A percentile compares a stretch with the other conserved stretches of the same genome.
Evolutionary conservation across 1,140 invertebrate genomes (phyloP).

Genomic region (Leptopilina clavipes): DNA sequence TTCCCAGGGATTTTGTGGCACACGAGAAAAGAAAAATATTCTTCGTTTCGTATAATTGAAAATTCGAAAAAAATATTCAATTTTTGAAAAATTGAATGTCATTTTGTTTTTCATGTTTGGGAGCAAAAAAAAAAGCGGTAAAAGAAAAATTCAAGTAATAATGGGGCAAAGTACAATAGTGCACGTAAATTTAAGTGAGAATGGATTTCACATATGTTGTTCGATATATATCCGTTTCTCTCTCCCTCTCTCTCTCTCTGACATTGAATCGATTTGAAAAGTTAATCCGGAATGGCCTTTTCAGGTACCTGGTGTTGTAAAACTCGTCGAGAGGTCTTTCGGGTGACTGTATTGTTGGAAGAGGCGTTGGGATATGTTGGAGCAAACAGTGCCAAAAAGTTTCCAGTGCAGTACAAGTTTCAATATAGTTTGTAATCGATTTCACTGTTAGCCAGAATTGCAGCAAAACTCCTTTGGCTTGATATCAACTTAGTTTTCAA

Average conservation of each 20-base stretch:
- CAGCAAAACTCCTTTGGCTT: slow-evolving; percentile 23
- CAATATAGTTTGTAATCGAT: slow-evolving; percentile 28
- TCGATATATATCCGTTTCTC: not conserved
- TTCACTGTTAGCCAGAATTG: slow-evolving; percentile 18
- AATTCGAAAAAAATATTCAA: no score
- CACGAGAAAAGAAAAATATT: no score
- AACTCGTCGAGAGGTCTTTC: slow-evolving; percentile 26
- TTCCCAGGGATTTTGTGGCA: no score
- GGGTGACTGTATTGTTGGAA: slow-evolving; percentile 25
- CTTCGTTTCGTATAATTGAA: no score
- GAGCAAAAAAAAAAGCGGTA: no score
- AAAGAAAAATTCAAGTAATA: no score
- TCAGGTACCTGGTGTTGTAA: slow-evolving; percentile 29
- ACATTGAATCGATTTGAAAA: slow-evolving; percentile 9
- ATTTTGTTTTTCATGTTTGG: not conserved
- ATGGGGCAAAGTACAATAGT: not conserved
- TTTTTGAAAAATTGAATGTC: no score
- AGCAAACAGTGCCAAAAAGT: slow-evolving; percentile 34
- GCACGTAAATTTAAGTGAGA: slow-evolving; percentile 18
- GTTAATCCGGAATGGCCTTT: slow-evolving; percentile 32
- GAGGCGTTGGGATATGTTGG: slow-evolving; percentile 33
- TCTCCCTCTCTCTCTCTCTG: not conserved
- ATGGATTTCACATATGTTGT: slow-evolving; percentile 8
- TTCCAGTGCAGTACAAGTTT: slow-evolving; percentile 32
- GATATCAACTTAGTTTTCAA: slow-evolving; percentile 9